phyloP scores from a whole-genome alignment of 92 coral and sea anemone genomes.

The Parazoanthus darwini region DNA sequence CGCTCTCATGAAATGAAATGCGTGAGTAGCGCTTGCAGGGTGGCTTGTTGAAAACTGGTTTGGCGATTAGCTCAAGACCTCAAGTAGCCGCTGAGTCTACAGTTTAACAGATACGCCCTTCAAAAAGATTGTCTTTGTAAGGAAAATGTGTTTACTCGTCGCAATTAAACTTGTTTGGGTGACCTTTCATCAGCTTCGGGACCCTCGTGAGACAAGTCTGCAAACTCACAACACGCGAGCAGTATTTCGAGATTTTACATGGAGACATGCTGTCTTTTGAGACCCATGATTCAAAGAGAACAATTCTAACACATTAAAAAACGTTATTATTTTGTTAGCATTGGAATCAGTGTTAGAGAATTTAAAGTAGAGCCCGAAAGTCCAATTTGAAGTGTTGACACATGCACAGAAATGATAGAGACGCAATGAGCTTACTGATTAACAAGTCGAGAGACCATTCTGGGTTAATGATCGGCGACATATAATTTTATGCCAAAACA shows the following conservation, averaged over 20 bases:
- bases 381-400: conserved; percentile 24
- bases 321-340: neutral
- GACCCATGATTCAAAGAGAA: neutral
- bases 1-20: neutral
- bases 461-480: neutral
- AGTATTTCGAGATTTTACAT: neutral
- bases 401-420: neutral
- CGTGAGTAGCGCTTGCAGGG: neutral
- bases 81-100: conserved; percentile 43
- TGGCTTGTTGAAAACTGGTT: conserved; percentile 21
- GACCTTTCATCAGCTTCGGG: conserved; percentile 29
- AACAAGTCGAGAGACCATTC: conserved; percentile 5
- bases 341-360: neutral
- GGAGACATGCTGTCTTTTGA: neutral
- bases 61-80: neutral
- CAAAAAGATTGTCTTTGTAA: conserved; percentile 33
- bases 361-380: conserved; percentile 15
- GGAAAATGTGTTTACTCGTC: conserved; percentile 33
- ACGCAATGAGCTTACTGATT: conserved; percentile 13
- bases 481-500: conserved; percentile 7
- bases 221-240: conserved; percentile 15
- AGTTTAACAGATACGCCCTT: conserved; percentile 39
- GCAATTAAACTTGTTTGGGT: conserved; percentile 34
- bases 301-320: neutral
- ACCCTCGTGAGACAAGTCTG: neutral